phyloP scores from a whole-genome alignment of 1,140 invertebrate species.

The Littorina saxatilis region DNA sequence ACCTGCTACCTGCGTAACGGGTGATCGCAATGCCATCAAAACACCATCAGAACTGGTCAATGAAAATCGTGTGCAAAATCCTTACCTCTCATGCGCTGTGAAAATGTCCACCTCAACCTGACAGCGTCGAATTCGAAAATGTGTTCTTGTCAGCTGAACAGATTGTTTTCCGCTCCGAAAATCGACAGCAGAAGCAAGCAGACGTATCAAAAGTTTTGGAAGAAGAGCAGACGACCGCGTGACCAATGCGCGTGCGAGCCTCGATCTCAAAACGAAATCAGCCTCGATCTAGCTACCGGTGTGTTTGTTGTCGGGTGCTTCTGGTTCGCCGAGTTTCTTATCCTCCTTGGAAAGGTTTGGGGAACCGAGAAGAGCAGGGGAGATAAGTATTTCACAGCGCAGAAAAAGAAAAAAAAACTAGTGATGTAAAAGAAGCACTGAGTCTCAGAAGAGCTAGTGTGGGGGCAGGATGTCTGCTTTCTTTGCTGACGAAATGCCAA shows the following conservation, averaged over 20 bases:
- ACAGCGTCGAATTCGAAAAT: constrained; percentile 14
- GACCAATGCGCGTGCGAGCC: constrained; percentile 19
- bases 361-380: neutral
- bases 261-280: neutral
- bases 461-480: neutral
- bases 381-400: neutral
- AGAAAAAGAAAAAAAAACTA: neutral
- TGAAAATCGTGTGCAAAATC: too few relatives aligned
- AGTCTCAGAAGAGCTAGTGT: neutral
- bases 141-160: constrained; percentile 3
- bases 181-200: too few relatives aligned
- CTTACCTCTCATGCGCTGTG: too few relatives aligned
- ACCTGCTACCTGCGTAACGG: too few relatives aligned
- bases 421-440: neutral
- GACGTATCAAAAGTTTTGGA: too few relatives aligned
- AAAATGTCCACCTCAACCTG: neutral
- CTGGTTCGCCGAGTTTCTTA: too few relatives aligned
- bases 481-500: too few relatives aligned
- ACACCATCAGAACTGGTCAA: too few relatives aligned
- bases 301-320: neutral
- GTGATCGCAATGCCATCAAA: too few relatives aligned
- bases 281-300: neutral
- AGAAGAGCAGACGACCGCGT: neutral
- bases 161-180: neutral
- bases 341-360: neutral